phyloP scores from a whole-genome alignment of 2,888 invertebrate species.

The Orchestes rusci region DNA sequence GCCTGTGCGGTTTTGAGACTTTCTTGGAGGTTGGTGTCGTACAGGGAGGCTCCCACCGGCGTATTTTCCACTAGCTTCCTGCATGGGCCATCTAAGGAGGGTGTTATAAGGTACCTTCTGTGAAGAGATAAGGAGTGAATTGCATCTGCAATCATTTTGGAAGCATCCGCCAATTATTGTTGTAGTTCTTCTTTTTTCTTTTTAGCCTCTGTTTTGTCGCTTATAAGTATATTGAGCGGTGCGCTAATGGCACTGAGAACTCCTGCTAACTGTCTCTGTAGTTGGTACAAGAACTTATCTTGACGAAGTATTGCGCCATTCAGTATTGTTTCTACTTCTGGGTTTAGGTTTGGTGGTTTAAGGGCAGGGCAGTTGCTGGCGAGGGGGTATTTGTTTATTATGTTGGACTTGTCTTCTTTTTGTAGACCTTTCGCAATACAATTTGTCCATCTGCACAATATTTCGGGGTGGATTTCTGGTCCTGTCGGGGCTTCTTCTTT shows the following conservation, averaged over 20 bases:
- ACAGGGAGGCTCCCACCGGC: too few species aligned
- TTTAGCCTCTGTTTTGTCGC: background rate
- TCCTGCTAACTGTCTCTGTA: background rate
- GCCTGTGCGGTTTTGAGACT: background rate
- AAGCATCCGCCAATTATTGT: too few species aligned
- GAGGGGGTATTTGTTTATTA: background rate
- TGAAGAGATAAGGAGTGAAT: too few species aligned
- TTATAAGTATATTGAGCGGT: background rate
- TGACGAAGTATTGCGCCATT: background rate
- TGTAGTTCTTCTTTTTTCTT: too few species aligned
- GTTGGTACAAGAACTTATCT: background rate
- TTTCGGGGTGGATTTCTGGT: background rate
- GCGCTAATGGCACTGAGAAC: background rate
- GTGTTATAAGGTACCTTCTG: too few species aligned
- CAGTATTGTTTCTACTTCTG: conserved; percentile 1
- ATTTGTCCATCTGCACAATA: background rate
- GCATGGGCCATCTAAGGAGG: too few species aligned
- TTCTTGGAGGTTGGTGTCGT: background rate
- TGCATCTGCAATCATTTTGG: too few species aligned
- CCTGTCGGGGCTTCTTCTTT: background rate
- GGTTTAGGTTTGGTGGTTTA: background rate
- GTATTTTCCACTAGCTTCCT: too few species aligned
- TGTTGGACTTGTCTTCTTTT: background rate
- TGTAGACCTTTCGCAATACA: background rate
- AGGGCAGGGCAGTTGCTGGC: background rate